These are phyloP conservation scores for Heterohyrax brucei DNA, from an alignment of 2,797 vertebrate species.

Conservation along the genomic window DNA sequence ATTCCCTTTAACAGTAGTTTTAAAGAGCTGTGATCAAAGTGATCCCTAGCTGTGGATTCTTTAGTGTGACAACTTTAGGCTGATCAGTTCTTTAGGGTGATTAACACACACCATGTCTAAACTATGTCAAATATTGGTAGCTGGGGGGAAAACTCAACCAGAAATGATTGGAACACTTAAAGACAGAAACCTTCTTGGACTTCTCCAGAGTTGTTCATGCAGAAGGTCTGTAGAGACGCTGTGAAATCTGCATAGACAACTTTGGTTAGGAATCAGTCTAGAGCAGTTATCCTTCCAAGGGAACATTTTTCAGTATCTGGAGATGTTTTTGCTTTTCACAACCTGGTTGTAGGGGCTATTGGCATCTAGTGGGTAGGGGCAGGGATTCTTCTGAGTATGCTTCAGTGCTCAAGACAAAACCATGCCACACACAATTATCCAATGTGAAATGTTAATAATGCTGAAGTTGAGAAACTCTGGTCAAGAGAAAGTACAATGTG, in stretches of 20 bases:
- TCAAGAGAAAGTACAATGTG: background rate
- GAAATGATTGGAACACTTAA: background rate
- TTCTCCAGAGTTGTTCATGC: background rate
- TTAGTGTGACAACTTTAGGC: background rate
- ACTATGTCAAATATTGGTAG: background rate
- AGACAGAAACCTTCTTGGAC: background rate
- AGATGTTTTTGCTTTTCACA: background rate
- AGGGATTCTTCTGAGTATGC: background rate
- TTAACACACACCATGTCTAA: background rate
- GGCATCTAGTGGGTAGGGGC: background rate
- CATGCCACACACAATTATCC: background rate
- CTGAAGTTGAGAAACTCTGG: background rate
- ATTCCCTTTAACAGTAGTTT: background rate
- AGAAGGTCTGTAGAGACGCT: background rate
- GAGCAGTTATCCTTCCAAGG: background rate
- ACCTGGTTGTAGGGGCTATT: background rate
- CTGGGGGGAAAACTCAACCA: background rate
- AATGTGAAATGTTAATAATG: background rate
- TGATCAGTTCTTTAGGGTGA: background rate
- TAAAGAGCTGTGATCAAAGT: background rate
- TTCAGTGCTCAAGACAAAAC: background rate
- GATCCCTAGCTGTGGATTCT: background rate
- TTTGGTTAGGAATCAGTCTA: background rate
- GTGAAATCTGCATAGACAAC: background rate
- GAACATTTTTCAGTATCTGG: background rate